Base-by-base conservation (phyloP, 2,113 vertebrate genomes). In the Aviceda subcristata region DNA sequence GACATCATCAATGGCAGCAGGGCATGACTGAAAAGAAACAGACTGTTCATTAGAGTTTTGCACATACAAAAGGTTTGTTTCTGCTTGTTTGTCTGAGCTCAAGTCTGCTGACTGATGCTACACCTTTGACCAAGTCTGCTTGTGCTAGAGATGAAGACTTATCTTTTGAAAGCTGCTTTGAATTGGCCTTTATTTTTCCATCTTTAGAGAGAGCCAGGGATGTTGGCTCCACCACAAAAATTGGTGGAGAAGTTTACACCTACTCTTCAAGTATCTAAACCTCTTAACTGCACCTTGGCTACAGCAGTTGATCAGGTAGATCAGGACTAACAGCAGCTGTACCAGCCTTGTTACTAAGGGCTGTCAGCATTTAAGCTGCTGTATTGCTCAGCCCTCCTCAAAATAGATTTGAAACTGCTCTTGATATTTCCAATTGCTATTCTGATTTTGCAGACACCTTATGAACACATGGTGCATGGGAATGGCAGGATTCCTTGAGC, bases 1-100 rank as follows among this genome's bases (percentile, higher is more conserved):
- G 92, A 99, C 97, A 0, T 99, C 97, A 4, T 98, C 95, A 50
- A 99, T 99, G 79, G 98, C 98, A 11, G 76, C 18, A 11, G 98
- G 98, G 87, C 99, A 99, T 7, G 98, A 18, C 99, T 99, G 88
- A 87, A 97, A 97, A 30, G n/a, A 32, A 63, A 79, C 23, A 91
- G 24, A 66, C 11, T 17, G 21, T n/a, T 89, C 24, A 36, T 87
- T 57, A 88, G 84, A 12, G 24, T 68, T 93, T 56, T 38, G 24
- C 30, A 45, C 20, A 36, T 21, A 82, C 3, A 4, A 10, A 72
- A n/a, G 32, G 39, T 9, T 55, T 23, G 30, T 50, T 83, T 63
- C 41, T 50, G 11, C 66, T 86, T 39, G 11, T 71, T 73, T 71
- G 36, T 46, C 45, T 27, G 24, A 79, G 32, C 45, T 78, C 29